Conservation (phyloP, 2,113 vertebrate genomes). For the Vicugna pacos region DNA sequence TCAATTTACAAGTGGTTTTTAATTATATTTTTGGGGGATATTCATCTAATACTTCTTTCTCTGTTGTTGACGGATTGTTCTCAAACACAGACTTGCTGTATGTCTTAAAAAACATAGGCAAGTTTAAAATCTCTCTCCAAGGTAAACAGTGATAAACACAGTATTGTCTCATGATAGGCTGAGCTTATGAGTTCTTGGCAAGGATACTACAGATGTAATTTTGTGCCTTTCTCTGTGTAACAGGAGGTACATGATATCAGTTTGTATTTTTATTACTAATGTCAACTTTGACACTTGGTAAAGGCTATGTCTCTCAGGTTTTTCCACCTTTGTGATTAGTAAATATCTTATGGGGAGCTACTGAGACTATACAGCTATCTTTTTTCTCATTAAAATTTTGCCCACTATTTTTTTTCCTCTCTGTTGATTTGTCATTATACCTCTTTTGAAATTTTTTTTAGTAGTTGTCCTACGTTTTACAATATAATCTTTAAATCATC, state of each 20-base stretch:
- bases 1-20: not conserved
- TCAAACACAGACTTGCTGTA: not conserved
- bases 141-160: not conserved
- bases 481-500: not conserved
- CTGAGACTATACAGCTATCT: not conserved
- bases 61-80: not conserved
- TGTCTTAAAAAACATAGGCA: not conserved
- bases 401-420: not conserved
- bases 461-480: not conserved
- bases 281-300: not conserved
- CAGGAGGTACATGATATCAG: not conserved
- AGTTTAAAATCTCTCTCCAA: not conserved
- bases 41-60: not conserved
- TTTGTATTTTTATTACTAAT: not conserved
- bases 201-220: not conserved
- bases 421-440: not conserved
- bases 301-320: not conserved
- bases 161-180: conserved; percentile 14
- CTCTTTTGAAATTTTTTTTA: not conserved
- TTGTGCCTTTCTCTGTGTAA: not conserved
- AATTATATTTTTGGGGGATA: not conserved
- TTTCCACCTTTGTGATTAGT: conserved; percentile 1
- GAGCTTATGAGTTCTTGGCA: not conserved
- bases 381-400: not conserved
- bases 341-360: not conserved